Evolutionary conservation across 1,140 invertebrate species (phyloP), one percentile per base, ranked within the genome.

Genomic region (Rhynchophorus ferrugineus): DNA sequence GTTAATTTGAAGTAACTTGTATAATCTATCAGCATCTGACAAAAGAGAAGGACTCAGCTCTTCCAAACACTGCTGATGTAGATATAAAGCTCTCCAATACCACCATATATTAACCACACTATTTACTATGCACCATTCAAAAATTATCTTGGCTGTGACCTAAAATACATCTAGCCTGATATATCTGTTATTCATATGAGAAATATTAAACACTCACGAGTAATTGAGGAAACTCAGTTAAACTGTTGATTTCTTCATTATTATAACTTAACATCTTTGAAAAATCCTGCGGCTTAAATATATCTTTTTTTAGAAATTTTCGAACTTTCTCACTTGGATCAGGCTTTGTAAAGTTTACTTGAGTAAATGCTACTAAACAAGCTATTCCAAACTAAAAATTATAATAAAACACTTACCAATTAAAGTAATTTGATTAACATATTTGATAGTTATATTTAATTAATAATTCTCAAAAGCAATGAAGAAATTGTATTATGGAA

Each of bases 311-410:
- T 2, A 80, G 68, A 64, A 70, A 73, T 33, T 73, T 61, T 50
- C 59, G 58, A 65, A 64, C 64, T 36, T 71, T 56, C 55, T 72
- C 61, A 52, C 29, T 37, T 54, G 69, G 60, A 21, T 75, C 67
- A n/a, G 87, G 85, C 7, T 89, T 84, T 49, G 82, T 83, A 76
- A 87, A 92, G 70, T 93, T 94, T 29, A 73, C 75, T 69, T 90
- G 84, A 49, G 87, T 76, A 73, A 91, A 93, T 33, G 76, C 72
- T 44, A 85, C 74, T 9, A 91, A 68, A 50, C 78, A 76, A 11
- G 80, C 69, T 37, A 83, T 69, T 13, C 76, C 82, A 55, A 75
- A 69, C 18, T 54, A 33, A 33, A 47, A 46, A 42, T 16, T 9
- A 49, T n/a, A 49, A 56, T 18, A 65, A 63, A 43, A 51, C 5